phyloP scores from a whole-genome alignment of 2,797 vertebrate species.

The Ctenopoma multispine region DNA sequence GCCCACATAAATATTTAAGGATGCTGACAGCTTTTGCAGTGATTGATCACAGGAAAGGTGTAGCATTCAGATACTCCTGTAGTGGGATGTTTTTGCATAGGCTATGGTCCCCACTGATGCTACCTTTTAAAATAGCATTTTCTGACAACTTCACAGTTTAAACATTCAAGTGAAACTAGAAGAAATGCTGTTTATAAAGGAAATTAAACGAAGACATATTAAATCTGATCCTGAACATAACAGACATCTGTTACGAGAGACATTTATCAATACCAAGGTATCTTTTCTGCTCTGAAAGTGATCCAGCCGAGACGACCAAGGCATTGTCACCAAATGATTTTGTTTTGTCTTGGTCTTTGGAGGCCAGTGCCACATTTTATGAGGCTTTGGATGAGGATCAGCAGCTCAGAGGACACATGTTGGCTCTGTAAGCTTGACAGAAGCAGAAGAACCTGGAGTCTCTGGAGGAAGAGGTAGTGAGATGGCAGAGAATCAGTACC shows the following conservation, averaged over 20 bases:
- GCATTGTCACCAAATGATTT: conserved; percentile 7
- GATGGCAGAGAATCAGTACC: background rate
- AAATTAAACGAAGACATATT: background rate
- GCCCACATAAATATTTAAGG: conserved; percentile 11
- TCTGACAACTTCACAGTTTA: background rate
- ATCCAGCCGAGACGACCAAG: background rate
- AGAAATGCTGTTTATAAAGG: too few relatives aligned
- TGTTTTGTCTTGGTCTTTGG: background rate
- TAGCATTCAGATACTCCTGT: background rate
- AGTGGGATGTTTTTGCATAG: background rate
- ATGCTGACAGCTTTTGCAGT: background rate
- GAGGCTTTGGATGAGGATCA: background rate
- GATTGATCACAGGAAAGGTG: background rate
- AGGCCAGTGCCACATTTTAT: background rate
- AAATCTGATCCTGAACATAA: conserved; percentile 2
- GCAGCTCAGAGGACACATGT: conserved; percentile 18
- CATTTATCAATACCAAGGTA: background rate
- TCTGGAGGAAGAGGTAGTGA: background rate
- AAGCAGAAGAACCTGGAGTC: conserved; percentile 16
- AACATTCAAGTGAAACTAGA: background rate
- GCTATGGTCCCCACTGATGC: background rate
- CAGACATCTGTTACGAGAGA: background rate
- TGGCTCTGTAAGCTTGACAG: conserved; percentile 1
- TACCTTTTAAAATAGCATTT: conserved; percentile 20
- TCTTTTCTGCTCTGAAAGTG: conserved; percentile 10